Conservation (phyloP, 2,797 vertebrate species). For the Psittacula echo region DNA sequence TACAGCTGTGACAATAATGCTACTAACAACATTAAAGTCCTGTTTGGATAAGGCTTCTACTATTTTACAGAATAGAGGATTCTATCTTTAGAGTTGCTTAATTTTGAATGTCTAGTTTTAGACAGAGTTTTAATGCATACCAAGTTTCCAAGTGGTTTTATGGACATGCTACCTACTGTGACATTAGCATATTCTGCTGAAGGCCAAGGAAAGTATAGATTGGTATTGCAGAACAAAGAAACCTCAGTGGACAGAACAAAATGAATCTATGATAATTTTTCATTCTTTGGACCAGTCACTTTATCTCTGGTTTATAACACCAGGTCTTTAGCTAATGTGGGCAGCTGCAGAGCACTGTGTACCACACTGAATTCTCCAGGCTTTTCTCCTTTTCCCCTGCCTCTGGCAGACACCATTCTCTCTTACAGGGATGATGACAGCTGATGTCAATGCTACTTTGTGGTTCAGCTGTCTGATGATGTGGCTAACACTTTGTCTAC, state of each 20-base stretch:
- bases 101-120: conserved; percentile 38
- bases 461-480: conserved; percentile 50
- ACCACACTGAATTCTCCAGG: background rate
- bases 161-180: background rate
- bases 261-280: background rate
- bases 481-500: conserved; percentile 38
- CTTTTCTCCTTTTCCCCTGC: background rate
- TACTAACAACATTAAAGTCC: background rate
- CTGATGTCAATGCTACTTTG: conserved; percentile 50
- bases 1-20: background rate
- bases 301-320: background rate
- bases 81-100: background rate
- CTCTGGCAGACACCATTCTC: conserved; percentile 2
- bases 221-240: background rate
- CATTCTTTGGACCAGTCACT: background rate
- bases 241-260: background rate
- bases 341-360: background rate
- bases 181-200: conserved; percentile 19
- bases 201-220: background rate
- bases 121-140: conserved; percentile 32
- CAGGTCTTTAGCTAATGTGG: background rate
- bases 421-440: background rate
- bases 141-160: conserved; percentile 49
- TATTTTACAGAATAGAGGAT: background rate
- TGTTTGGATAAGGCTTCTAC: background rate